Evolutionary conservation across 2,888 invertebrate species (phyloP).

Genomic region (Drosophila crucigera): DNA sequence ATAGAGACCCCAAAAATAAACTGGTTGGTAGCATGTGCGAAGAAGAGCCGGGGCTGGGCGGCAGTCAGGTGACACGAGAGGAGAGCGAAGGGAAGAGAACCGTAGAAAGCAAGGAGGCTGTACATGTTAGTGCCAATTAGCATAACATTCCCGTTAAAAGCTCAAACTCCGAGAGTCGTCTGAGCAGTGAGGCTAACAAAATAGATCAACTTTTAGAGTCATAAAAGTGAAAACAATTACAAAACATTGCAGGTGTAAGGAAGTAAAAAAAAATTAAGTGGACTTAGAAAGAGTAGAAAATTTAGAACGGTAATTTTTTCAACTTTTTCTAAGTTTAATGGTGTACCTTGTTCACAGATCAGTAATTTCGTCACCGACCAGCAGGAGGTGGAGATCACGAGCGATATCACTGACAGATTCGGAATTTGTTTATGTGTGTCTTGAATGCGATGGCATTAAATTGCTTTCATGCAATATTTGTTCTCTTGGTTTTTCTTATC

Average conservation of each 20-base stretch:
- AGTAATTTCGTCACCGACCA: background rate
- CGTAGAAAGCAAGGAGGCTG: background rate
- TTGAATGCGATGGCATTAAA: background rate
- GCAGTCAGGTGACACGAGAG: background rate
- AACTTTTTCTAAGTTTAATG: background rate
- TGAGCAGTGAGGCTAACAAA: background rate
- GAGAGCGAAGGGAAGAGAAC: no score
- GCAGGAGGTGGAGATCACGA: background rate
- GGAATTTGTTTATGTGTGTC: background rate
- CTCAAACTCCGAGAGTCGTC: background rate
- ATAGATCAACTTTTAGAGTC: background rate
- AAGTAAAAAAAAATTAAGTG: background rate
- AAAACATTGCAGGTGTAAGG: background rate
- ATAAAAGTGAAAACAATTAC: background rate
- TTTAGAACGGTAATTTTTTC: background rate
- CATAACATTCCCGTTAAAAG: conserved; percentile 2
- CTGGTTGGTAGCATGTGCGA: conserved; percentile 14
- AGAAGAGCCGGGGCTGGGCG: background rate
- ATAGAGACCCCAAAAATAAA: conserved; percentile 38
- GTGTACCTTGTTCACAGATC: background rate
- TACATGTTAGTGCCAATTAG: conserved; percentile 17
- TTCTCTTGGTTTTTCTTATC: background rate
- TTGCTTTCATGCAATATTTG: background rate
- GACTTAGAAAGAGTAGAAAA: background rate
- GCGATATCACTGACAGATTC: background rate